Percentiles rank a stretch among this genome's conserved stretches.
phyloP scores from a whole-genome alignment of 2,113 vertebrate genomes.

The Misgurnus anguillicaudatus region DNA sequence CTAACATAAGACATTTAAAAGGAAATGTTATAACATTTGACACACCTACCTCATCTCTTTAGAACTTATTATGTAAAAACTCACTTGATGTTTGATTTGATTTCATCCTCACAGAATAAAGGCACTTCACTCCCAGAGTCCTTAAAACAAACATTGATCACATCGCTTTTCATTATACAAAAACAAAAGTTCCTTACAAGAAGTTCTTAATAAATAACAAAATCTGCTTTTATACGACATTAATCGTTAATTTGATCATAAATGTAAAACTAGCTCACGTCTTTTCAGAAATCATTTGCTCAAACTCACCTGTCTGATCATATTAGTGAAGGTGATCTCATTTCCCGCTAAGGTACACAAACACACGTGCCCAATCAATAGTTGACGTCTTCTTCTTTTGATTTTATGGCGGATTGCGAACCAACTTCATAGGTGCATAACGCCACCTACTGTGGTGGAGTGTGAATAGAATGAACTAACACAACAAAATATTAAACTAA shows the following conservation, averaged over 20 bases:
- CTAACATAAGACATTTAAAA: background rate
- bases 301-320: slow-evolving; percentile 53
- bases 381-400: too few species aligned
- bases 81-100: slow-evolving; percentile 83
- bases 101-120: slow-evolving; percentile 90
- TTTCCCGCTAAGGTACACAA: slow-evolving; percentile 57
- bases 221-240: too few species aligned
- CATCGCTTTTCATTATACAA: too few species aligned
- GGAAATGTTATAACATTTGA: background rate
- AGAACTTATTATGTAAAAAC: background rate
- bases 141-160: slow-evolving; percentile 60
- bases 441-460: too few species aligned
- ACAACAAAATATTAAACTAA: too few species aligned
- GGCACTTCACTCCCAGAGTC: slow-evolving; percentile 85
- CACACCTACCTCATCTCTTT: background rate
- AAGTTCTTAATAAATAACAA: too few species aligned
- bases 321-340: slow-evolving; percentile 16
- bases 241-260: too few species aligned
- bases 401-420: too few species aligned
- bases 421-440: too few species aligned
- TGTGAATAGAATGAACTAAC: too few species aligned
- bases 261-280: too few species aligned
- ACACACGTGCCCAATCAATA: slow-evolving; percentile 33
- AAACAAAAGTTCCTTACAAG: too few species aligned
- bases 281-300: background rate